Evolutionary conservation across 1,140 invertebrate species (phyloP), one percentile per base, ranked within the genome.

Genomic region (Goniozus legneri): DNA sequence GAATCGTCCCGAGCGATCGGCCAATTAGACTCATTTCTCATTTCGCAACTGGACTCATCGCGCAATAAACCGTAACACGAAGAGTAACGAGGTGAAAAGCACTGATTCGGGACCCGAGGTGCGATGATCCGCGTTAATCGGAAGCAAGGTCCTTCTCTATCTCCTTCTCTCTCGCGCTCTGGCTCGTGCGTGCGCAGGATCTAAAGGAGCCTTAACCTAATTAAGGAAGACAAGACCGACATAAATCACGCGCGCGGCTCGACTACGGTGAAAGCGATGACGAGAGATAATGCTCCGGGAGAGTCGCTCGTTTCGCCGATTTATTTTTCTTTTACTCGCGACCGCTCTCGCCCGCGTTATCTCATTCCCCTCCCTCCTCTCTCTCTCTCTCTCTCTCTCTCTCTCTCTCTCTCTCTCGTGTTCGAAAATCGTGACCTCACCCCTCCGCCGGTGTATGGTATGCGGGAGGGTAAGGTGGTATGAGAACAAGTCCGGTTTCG

Each of bases 251-350:
- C 37, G 4, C 50, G 21, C 34, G 36, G n/a, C n/a, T n/a, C n/a
- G n/a, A n/a, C n/a, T n/a, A n/a, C n/a, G n/a, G 59, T 58, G 65
- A 64, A 65, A 67, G 61, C 49, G 61, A 61, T 60, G 62, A 64
- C 53, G 51, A 61, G 54, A 66, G 58, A 64, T 56, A 62, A 56
- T 54, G 35, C 15, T 32, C 38, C 47, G 50, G 49, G 44, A 27
- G 13, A 38, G 35, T 38, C 22, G 24, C 24, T 10, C 24, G 35
- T 22, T 43, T 21, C 20, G 42, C 22, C 20, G 2, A 50, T 57
- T 58, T 54, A 47, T 54, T 54, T 53, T 43, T 50, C 50, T 30
- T 20, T 35, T 41, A 21, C 47, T 27, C 16, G 32, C 37, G 8
- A 20, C 18, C 30, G 24, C n/a, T n/a, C n/a, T 12, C 21, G 31